phyloP scores from a whole-genome alignment of 2,888 invertebrate genomes.

The Copidosoma aretas region DNA sequence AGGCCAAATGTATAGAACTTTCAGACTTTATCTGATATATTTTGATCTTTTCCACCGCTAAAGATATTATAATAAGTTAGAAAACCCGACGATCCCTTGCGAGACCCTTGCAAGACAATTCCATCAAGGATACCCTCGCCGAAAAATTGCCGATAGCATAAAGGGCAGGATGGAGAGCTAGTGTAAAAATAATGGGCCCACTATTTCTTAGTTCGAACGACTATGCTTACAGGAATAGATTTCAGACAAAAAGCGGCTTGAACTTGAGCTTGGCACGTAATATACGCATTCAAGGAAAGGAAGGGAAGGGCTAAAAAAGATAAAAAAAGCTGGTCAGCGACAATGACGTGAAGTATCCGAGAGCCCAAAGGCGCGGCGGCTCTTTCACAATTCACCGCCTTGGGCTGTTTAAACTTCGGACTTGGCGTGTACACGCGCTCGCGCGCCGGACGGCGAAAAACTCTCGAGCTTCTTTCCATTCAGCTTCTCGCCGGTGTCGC shows the following conservation, averaged over 20 bases:
- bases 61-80: no score
- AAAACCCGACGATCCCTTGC: no score
- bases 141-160: slow-evolving; percentile 34
- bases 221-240: no score
- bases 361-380: slow-evolving; percentile 16
- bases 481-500: slow-evolving; percentile 18
- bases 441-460: not conserved
- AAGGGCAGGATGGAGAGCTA: slow-evolving; percentile 22
- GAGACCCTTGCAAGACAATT: no score
- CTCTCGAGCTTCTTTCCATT: not conserved
- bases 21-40: no score
- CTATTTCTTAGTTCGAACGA: no score
- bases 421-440: slow-evolving; percentile 1
- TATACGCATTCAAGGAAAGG: no score
- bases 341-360: slow-evolving; percentile 39
- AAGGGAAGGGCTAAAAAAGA: not conserved
- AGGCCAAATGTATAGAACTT: no score
- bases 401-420: slow-evolving; percentile 39
- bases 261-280: no score
- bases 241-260: no score
- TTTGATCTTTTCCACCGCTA: no score
- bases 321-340: slow-evolving; percentile 14
- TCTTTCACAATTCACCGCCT: slow-evolving; percentile 26
- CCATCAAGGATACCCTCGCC: no score
- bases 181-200: not conserved